A percentile compares a stretch with the other conserved stretches of the same genome.
These are phyloP conservation scores for Cyphomyrus plagiostoma DNA, from an alignment of 2,113 vertebrate genomes.

Conservation along the genomic window DNA sequence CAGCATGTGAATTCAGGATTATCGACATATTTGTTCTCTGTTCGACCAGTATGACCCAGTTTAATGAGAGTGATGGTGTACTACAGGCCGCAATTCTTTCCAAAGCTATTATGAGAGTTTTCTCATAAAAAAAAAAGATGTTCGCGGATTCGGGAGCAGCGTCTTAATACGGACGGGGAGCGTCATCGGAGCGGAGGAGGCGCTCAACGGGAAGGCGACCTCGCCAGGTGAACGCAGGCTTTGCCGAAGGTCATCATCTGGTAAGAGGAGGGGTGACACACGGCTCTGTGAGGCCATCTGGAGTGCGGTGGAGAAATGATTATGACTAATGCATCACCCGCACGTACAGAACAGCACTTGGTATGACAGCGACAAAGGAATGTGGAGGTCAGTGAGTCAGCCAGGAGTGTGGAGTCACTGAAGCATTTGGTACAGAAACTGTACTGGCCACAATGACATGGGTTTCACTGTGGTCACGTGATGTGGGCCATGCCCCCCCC, in stretches of 20 bases:
- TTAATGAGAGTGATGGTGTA: background rate
- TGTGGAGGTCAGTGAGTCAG: background rate
- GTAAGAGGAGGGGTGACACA: background rate
- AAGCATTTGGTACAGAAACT: background rate
- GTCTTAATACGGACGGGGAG: background rate
- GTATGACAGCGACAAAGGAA: background rate
- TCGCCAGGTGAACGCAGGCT: background rate
- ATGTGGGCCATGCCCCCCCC: background rate
- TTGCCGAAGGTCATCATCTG: background rate
- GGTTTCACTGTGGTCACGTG: background rate
- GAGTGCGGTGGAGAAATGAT: background rate
- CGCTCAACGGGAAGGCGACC: background rate
- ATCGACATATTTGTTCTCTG: background rate
- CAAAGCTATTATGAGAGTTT: background rate
- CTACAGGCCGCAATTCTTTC: background rate
- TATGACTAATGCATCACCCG: background rate
- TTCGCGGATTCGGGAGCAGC: background rate
- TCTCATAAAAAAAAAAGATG: background rate
- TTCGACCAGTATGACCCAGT: background rate
- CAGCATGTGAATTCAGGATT: background rate
- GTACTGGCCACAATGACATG: background rate
- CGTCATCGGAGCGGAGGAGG: background rate
- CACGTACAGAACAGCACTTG: background rate
- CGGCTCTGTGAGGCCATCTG: background rate
- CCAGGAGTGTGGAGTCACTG: background rate